Percentiles rank a stretch among this genome's conserved stretches.
phyloP scores from a whole-genome alignment of 2,113 vertebrate genomes.

The Oceanodroma tethys region DNA sequence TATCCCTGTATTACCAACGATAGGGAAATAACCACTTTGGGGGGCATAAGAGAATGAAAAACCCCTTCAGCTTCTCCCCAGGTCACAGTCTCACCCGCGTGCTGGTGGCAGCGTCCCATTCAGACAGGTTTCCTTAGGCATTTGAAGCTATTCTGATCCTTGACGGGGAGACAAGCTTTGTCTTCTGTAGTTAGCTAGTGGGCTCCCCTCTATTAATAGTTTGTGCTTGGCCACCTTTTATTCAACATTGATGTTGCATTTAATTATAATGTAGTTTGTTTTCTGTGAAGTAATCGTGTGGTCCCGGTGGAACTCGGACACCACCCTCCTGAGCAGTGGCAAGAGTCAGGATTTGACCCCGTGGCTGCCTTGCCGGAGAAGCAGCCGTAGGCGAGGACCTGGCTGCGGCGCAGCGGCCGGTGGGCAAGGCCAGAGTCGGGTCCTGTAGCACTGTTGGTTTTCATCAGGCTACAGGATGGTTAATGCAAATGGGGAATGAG shows the following conservation, averaged over 20 bases:
- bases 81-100: fast-evolving
- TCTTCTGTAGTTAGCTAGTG: not conserved
- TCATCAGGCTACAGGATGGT: not conserved
- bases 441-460: not conserved
- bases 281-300: not conserved
- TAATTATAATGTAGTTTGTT: not conserved
- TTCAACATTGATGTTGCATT: fast-evolving
- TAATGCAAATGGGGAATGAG: not conserved
- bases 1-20: fast-evolving
- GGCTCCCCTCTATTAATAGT: not conserved
- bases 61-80: not conserved
- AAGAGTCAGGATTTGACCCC: fast-evolving
- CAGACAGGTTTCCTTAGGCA: not conserved
- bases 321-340: too few species aligned
- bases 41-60: not conserved
- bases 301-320: not conserved
- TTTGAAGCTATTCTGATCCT: not conserved
- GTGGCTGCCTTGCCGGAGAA: not conserved
- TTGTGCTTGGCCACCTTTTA: not conserved
- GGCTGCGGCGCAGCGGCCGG: fast-evolving
- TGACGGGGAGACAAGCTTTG: not conserved
- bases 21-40: not conserved
- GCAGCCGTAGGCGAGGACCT: not conserved
- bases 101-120: not conserved
- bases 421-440: too few species aligned